Conservation (phyloP, 1,140 invertebrate genomes). For the Bombus consobrinus region DNA sequence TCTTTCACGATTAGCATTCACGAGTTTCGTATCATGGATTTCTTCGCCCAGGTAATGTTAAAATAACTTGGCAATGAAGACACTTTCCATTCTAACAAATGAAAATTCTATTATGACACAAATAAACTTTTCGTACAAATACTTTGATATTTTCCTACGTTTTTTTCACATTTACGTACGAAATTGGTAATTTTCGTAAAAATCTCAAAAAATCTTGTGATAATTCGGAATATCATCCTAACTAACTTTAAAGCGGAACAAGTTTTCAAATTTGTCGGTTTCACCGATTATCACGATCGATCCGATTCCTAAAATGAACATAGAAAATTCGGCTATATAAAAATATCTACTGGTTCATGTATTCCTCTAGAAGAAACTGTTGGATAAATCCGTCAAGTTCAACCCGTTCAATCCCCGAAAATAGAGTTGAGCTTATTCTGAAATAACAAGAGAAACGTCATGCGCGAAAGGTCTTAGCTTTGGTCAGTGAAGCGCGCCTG, state of each 20-base stretch:
- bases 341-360: background rate
- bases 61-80: too few species aligned
- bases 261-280: background rate
- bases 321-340: background rate
- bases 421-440: background rate
- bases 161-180: too few species aligned
- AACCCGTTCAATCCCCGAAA: background rate
- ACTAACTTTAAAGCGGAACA: background rate
- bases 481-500: background rate
- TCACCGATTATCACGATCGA: background rate
- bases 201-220: too few species aligned
- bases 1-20: background rate
- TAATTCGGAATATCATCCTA: too few species aligned
- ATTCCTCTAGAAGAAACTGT: background rate
- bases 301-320: background rate
- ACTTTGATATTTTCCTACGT: too few species aligned
- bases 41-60: too few species aligned
- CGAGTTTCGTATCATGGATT: background rate
- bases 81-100: too few species aligned
- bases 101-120: too few species aligned
- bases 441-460: background rate
- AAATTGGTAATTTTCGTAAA: too few species aligned
- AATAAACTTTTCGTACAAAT: too few species aligned
- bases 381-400: background rate
- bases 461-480: background rate